Evolutionary conservation across 2,797 vertebrate genomes (phyloP), one percentile per base, ranked within the genome.

Genomic region (Lithobates pipiens): DNA sequence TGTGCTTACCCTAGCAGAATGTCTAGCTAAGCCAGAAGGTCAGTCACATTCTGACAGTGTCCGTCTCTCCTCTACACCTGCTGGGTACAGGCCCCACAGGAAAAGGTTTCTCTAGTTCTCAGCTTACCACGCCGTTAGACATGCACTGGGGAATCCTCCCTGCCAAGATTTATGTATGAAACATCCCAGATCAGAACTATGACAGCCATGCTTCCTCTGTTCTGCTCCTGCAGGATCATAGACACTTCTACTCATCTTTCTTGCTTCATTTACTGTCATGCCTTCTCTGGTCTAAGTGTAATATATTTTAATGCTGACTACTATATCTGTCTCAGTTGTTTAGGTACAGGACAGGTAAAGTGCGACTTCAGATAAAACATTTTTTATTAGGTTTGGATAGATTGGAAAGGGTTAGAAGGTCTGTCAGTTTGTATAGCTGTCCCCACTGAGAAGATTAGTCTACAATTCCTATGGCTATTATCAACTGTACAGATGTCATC

Each of bases 1-100:
- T 39, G 9, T 39, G 39, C 39, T 13, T 13, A 46, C 44, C 44
- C 44, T 46, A 13, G 44, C 15, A 46, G 44, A 63, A 32, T 36
- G 23, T 86, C 67, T 73, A 42, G 11, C 0, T 0, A 10, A 67
- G 74, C 73, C 85, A 82, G 54, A 61, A 68, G 36, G 72, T 82
- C 74, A 16, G 21, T 82, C 39, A 86, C 50, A 67, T 50, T 82
- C 36, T 29, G n/a, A 79, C 61, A 76, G 23, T 69, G 50, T 61
- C 44, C 36, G 42, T 50, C 39, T 77, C 34, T 50, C 25, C 36
- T 36, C 21, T 25, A 74, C 85, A 82, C 85, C 85, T 86, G 85
- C 75, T 82, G 68, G 80, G 85, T 72, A 77, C 42, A n/a, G 15
- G 21, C 78, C 84, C 74, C 32, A n/a, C 23, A 25, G 57, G 29